Percentiles rank a stretch among this genome's conserved stretches.
Conservation (phyloP, 2,113 vertebrate genomes). For the Gadus chalcogrammus region DNA sequence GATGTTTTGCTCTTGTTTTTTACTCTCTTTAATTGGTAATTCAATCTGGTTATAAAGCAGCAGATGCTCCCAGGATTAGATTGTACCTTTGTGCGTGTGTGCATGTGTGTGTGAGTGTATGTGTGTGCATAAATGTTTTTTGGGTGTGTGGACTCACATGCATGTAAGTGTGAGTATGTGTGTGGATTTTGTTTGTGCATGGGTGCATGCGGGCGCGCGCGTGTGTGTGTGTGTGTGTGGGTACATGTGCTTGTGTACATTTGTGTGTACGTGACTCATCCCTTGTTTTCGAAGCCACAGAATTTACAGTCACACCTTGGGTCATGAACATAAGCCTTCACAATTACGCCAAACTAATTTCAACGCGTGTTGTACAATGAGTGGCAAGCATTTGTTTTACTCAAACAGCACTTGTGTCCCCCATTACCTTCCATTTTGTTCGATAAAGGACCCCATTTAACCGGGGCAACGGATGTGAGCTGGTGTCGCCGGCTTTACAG, state of each 20-base stretch:
- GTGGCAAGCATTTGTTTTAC: constrained; percentile 26
- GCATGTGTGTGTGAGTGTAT: constrained; percentile 25
- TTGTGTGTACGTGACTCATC: constrained; percentile 23
- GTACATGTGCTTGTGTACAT: background rate
- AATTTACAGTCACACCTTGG: constrained; percentile 55
- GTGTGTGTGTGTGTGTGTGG: background rate
- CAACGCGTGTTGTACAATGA: constrained; percentile 28
- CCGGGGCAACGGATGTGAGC: constrained; percentile 34
- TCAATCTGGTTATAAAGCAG: constrained; percentile 74
- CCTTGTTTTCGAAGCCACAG: constrained; percentile 46
- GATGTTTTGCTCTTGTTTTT: constrained; percentile 76
- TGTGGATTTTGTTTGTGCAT: constrained; percentile 30
- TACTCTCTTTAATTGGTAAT: constrained; percentile 77
- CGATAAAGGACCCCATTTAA: constrained; percentile 51
- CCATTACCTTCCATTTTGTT: constrained; percentile 54
- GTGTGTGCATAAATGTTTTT: background rate
- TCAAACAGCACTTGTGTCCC: constrained; percentile 32
- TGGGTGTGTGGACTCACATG: background rate
- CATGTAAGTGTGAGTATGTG: constrained; percentile 8
- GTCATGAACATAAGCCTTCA: constrained; percentile 62
- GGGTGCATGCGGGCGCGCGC: background rate
- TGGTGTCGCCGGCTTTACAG: constrained; percentile 33
- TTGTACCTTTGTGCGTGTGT: constrained; percentile 51
- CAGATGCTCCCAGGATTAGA: constrained; percentile 68
- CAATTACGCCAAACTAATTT: constrained; percentile 52